Conservation (phyloP, 2,888 invertebrate genomes). For the Adineta ricciae region DNA sequence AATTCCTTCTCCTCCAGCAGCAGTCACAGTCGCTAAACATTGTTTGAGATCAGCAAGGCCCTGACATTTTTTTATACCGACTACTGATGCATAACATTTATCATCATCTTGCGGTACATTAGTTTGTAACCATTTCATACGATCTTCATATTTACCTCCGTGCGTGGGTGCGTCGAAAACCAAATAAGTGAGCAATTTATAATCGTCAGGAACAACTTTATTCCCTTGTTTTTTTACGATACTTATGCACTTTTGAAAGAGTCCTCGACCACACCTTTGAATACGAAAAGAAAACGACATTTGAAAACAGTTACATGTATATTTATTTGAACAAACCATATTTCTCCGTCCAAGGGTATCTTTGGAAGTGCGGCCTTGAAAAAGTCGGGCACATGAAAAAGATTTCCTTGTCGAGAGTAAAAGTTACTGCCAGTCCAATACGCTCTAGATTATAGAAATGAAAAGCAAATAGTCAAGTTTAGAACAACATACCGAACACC, state of each 20-base stretch:
- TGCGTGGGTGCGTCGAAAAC: conserved; percentile 44
- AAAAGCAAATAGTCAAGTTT: not conserved
- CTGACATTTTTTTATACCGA: conserved; percentile 41
- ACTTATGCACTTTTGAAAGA: conserved; percentile 45
- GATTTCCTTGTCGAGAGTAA: conserved; percentile 45
- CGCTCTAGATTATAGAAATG: conserved; percentile 36
- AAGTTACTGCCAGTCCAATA: conserved; percentile 46
- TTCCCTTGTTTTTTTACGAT: conserved; percentile 44
- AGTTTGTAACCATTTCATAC: conserved; percentile 42
- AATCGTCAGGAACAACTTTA: conserved; percentile 32
- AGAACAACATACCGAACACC: conserved; percentile 38
- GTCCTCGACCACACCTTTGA: conserved; percentile 40
- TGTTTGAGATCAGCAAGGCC: conserved; percentile 40
- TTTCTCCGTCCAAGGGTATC: not conserved
- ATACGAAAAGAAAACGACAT: not conserved
- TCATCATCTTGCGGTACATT: conserved; percentile 36
- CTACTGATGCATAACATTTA: conserved; percentile 39
- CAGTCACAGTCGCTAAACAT: conserved; percentile 41
- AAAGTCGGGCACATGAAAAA: conserved; percentile 44
- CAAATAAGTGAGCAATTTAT: conserved; percentile 35
- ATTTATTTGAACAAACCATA: not conserved
- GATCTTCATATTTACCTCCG: conserved; percentile 39
- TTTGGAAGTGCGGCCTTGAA: not conserved
- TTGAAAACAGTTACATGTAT: not conserved
- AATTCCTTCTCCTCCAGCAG: conserved; percentile 43